Percentiles rank a stretch among this genome's conserved stretches.
phyloP scores from a whole-genome alignment of 2,888 invertebrate species.

The Mesochorus sp. region DNA sequence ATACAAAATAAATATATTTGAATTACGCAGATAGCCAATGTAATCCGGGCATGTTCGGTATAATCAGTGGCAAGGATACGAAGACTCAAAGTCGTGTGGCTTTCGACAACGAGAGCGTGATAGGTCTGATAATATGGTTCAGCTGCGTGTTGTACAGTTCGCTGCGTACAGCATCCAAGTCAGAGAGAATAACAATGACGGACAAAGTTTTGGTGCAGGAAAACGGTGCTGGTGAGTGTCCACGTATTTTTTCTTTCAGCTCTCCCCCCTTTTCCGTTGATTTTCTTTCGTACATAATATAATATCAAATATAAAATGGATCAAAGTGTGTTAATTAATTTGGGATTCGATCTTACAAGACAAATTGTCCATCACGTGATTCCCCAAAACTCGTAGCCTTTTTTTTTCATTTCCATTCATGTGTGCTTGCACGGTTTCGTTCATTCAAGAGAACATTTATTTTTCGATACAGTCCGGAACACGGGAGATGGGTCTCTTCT shows the following conservation, averaged over 20 bases:
- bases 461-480: slow-evolving; percentile 83
- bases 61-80: slow-evolving; percentile 75
- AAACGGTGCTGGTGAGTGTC: slow-evolving; percentile 86
- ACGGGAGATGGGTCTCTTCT: slow-evolving; percentile 84
- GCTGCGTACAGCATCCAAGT: slow-evolving; percentile 95
- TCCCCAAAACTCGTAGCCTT: neutral
- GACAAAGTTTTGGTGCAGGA: slow-evolving; percentile 90
- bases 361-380: neutral
- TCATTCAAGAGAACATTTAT: slow-evolving; percentile 63
- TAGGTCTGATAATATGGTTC: slow-evolving; percentile 97
- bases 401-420: slow-evolving; percentile 16
- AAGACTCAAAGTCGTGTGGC: slow-evolving; percentile 82
- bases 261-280: slow-evolving; percentile 1
- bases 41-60: slow-evolving; percentile 88
- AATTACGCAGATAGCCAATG: slow-evolving; percentile 86
- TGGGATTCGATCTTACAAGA: too few species aligned
- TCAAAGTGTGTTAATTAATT: too few species aligned
- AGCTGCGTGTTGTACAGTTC: slow-evolving; percentile 98
- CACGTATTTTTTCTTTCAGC: slow-evolving; percentile 24
- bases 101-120: slow-evolving; percentile 94
- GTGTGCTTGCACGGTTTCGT: slow-evolving; percentile 7
- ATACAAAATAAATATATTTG: neutral
- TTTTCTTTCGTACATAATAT: too few species aligned
- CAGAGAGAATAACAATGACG: slow-evolving; percentile 95
- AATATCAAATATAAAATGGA: too few species aligned